These are phyloP conservation scores for Macquaria australasica DNA, from an alignment of 2,113 vertebrate genomes.

Conservation along the genomic window DNA sequence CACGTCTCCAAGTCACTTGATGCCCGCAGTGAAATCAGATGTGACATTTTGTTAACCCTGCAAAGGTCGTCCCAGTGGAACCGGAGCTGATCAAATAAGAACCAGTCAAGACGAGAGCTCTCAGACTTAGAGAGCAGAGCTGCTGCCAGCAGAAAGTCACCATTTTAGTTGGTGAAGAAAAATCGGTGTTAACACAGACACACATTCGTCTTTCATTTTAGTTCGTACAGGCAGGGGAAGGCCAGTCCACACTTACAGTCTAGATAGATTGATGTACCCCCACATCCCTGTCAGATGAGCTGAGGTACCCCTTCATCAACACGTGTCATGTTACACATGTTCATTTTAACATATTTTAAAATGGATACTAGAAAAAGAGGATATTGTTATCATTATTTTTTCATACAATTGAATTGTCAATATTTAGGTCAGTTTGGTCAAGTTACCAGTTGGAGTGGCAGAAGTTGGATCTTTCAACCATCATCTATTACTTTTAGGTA, in stretches of 20 bases:
- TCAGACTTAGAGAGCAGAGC: neutral
- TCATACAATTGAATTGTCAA: neutral
- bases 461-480: neutral
- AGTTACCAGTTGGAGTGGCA: neutral
- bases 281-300: neutral
- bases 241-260: neutral
- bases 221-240: conserved; percentile 7
- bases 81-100: conserved; percentile 65
- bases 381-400: neutral
- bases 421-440: neutral
- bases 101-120: conserved; percentile 26
- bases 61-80: conserved; percentile 62
- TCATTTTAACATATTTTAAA: neutral
- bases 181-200: conserved; percentile 7
- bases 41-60: conserved; percentile 75
- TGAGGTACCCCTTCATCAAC: neutral
- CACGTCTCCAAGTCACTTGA: conserved; percentile 61
- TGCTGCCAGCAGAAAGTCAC: conserved; percentile 37
- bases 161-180: conserved; percentile 27
- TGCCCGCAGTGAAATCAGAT: conserved; percentile 66
- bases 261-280: neutral
- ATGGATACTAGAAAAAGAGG: neutral
- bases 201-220: conserved; percentile 21
- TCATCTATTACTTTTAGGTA: neutral
- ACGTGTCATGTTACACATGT: neutral